Evolutionary conservation across 2,113 vertebrate genomes (phyloP).

Genomic region (Salvator merianae): DNA sequence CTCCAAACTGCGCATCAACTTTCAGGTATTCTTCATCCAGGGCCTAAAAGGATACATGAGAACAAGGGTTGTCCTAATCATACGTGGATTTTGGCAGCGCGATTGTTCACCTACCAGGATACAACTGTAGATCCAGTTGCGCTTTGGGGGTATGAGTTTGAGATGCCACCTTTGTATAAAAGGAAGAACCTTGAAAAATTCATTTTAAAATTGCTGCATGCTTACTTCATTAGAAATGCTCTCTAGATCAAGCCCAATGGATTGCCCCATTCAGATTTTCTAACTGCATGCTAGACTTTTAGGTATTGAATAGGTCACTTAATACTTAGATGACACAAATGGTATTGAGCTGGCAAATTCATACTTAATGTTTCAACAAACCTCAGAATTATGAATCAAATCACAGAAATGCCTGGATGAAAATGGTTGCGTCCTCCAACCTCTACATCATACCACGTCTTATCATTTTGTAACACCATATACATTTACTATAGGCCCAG

Average conservation of each 20-base stretch:
- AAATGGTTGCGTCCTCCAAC: not conserved
- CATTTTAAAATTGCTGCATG: too few relatives aligned
- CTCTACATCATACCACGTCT: too few relatives aligned
- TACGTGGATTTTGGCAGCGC: not conserved
- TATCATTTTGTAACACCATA: too few relatives aligned
- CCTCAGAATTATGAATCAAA: not conserved
- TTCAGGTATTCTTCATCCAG: constrained; percentile 97
- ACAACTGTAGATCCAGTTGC: not conserved
- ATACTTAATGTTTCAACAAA: not conserved
- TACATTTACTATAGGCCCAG: not conserved
- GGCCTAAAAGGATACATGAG: constrained; percentile 74
- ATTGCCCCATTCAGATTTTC: not conserved
- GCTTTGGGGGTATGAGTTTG: not conserved
- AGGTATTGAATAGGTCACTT: too few relatives aligned
- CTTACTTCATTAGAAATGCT: not conserved
- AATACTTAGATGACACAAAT: too few relatives aligned
- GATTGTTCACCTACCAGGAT: not conserved
- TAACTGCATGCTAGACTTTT: not conserved
- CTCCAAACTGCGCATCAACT: constrained; percentile 96
- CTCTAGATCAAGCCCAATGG: not conserved
- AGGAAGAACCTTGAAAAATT: not conserved
- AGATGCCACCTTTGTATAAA: not conserved
- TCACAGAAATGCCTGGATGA: not conserved
- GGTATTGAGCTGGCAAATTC: not conserved
- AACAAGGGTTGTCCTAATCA: fast-evolving